These are phyloP conservation scores for Agrotis clavis DNA, from an alignment of 2,888 invertebrate genomes.

Conservation along the genomic window DNA sequence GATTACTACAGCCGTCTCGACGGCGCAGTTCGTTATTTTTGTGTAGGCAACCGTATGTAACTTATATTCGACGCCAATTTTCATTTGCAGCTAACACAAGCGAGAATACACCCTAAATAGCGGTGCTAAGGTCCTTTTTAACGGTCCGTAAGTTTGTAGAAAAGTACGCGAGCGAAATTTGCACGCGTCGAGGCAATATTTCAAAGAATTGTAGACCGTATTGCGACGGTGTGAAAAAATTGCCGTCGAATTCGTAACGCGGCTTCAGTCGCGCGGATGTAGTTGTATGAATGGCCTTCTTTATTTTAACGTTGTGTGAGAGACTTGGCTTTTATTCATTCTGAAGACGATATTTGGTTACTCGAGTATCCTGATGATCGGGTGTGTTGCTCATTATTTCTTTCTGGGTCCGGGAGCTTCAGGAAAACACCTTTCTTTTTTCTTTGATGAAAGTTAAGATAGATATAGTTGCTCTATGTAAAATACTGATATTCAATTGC, in stretches of 20 bases:
- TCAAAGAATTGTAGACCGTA: constrained; percentile 75
- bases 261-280: constrained; percentile 57
- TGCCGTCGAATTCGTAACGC: constrained; percentile 61
- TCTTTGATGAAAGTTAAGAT: no score
- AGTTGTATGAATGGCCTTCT: constrained; percentile 66
- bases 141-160: constrained; percentile 49
- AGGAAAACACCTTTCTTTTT: not conserved
- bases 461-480: no score
- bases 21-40: constrained; percentile 89
- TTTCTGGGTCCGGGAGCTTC: not conserved
- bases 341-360: constrained; percentile 61
- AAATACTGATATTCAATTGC: no score
- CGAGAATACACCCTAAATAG: constrained; percentile 66
- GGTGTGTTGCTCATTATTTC: constrained; percentile 10
- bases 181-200: constrained; percentile 75
- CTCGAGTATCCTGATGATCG: constrained; percentile 38
- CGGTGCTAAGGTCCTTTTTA: constrained; percentile 52
- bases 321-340: constrained; percentile 61
- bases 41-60: constrained; percentile 89
- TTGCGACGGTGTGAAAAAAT: constrained; percentile 72
- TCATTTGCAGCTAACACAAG: constrained; percentile 64
- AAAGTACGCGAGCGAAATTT: constrained; percentile 64
- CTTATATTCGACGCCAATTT: constrained; percentile 74
- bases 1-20: constrained; percentile 83
- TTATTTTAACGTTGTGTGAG: constrained; percentile 61